Percentiles rank a stretch among this genome's conserved stretches.
These are phyloP conservation scores for Carcinoscorpius rotundicauda DNA, from an alignment of 1,140 invertebrate species.

Conservation along the genomic window DNA sequence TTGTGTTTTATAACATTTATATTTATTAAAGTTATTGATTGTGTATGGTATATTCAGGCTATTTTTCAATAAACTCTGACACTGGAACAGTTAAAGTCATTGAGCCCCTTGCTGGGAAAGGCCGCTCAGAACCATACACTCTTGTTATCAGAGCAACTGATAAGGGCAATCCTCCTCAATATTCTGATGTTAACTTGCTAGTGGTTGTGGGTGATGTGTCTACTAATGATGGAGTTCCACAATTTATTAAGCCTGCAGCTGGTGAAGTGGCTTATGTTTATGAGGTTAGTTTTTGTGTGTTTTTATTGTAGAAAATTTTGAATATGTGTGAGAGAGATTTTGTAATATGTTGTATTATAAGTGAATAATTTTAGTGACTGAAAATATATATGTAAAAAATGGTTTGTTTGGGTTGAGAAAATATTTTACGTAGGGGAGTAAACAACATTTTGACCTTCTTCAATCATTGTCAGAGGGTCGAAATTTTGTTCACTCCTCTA, in stretches of 20 bases:
- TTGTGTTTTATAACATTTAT: background rate
- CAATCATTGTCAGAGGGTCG: too few species aligned
- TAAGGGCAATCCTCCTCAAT: slow-evolving; percentile 46
- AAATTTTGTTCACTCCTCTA: too few species aligned
- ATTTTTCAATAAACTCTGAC: slow-evolving; percentile 51
- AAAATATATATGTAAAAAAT: too few species aligned
- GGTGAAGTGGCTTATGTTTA: slow-evolving; percentile 57
- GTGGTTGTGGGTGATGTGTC: slow-evolving; percentile 68
- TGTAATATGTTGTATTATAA: background rate
- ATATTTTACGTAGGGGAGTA: too few species aligned
- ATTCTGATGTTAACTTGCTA: slow-evolving; percentile 46
- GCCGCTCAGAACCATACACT: slow-evolving; percentile 57
- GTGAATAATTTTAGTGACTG: too few species aligned
- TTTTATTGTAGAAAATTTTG: slow-evolving; percentile 1
- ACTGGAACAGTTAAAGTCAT: slow-evolving; percentile 53
- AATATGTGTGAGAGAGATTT: slow-evolving; percentile 14
- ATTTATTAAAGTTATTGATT: background rate
- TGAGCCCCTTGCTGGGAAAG: slow-evolving; percentile 55
- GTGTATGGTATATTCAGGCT: slow-evolving; percentile 32
- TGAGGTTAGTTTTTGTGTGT: slow-evolving; percentile 38
- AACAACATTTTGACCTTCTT: too few species aligned
- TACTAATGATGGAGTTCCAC: slow-evolving; percentile 66
- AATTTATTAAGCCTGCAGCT: slow-evolving; percentile 52
- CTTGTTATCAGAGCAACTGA: slow-evolving; percentile 55
- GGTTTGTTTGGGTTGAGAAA: too few species aligned